These are phyloP conservation scores for Torymus texanus DNA, from an alignment of 2,888 invertebrate genomes.

Conservation along the genomic window DNA sequence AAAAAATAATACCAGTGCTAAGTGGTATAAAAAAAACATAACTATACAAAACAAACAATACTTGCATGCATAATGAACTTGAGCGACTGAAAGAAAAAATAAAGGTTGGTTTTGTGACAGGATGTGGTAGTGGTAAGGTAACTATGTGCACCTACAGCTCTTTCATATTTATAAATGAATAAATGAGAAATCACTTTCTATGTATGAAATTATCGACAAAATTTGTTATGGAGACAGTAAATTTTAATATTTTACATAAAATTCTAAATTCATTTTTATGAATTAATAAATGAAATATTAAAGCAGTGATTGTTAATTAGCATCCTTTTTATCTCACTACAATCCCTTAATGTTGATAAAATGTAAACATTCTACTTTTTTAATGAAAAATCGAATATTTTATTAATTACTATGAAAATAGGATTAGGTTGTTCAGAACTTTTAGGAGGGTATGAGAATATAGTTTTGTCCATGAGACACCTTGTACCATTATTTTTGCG, in stretches of 20 bases:
- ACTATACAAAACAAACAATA: slow-evolving; percentile 66
- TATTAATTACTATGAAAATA: not conserved
- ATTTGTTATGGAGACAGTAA: no score
- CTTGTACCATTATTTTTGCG: slow-evolving; percentile 31
- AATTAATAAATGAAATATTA: slow-evolving; percentile 7
- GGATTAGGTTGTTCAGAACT: not conserved
- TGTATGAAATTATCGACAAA: no score
- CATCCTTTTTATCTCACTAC: slow-evolving; percentile 63
- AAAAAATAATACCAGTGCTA: slow-evolving; percentile 59
- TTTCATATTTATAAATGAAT: not conserved
- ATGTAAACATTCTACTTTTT: not conserved
- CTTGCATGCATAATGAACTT: slow-evolving; percentile 64
- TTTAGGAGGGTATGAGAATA: slow-evolving; percentile 22
- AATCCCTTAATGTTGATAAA: slow-evolving; percentile 58
- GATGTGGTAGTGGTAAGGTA: slow-evolving; percentile 68
- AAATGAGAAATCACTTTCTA: no score
- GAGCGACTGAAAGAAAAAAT: slow-evolving; percentile 59
- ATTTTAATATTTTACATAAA: no score
- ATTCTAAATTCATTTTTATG: not conserved
- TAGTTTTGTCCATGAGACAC: slow-evolving; percentile 11
- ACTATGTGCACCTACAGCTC: slow-evolving; percentile 56
- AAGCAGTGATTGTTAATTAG: slow-evolving; percentile 35
- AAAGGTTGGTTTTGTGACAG: slow-evolving; percentile 55
- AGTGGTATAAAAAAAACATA: slow-evolving; percentile 61
- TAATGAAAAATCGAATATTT: slow-evolving; percentile 3